These are phyloP conservation scores for Pararge aegeria DNA, from an alignment of 1,140 invertebrate genomes.

Conservation along the genomic window DNA sequence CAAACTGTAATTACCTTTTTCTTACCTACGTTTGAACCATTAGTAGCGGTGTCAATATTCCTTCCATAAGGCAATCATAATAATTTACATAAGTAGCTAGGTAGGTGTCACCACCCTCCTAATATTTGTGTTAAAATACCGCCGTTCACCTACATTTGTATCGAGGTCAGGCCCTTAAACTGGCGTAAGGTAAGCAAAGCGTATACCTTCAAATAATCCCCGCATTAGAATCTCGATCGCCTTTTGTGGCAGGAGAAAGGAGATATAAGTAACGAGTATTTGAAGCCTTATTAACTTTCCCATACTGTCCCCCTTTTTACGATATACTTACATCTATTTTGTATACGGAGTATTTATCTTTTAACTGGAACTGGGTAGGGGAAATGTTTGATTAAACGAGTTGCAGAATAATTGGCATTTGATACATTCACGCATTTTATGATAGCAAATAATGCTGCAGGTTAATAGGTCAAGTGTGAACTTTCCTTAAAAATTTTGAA, in stretches of 20 bases:
- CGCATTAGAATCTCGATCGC: slow-evolving; percentile 5
- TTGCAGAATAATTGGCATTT: too few relatives aligned
- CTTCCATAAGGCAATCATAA: slow-evolving; percentile 2
- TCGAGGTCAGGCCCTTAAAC: slow-evolving; percentile 1
- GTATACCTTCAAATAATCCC: slow-evolving; percentile 7
- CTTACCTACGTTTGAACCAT: neutral
- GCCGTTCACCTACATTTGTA: neutral
- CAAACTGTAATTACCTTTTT: too few relatives aligned
- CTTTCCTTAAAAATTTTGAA: too few relatives aligned
- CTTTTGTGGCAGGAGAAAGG: slow-evolving; percentile 11
- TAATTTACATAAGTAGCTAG: neutral
- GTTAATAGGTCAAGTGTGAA: too few relatives aligned
- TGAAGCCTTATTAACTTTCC: slow-evolving; percentile 1
- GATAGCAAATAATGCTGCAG: too few relatives aligned
- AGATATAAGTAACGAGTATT: slow-evolving; percentile 7
- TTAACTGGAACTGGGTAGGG: too few relatives aligned
- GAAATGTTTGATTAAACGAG: too few relatives aligned
- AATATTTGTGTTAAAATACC: neutral
- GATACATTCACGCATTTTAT: too few relatives aligned
- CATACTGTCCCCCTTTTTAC: neutral
- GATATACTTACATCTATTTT: neutral
- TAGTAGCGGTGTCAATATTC: slow-evolving; percentile 9
- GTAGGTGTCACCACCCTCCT: neutral
- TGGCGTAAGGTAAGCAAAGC: neutral
- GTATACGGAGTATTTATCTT: too few relatives aligned